Conservation (phyloP, 1,140 invertebrate genomes). For the Aphidius gifuensis region DNA sequence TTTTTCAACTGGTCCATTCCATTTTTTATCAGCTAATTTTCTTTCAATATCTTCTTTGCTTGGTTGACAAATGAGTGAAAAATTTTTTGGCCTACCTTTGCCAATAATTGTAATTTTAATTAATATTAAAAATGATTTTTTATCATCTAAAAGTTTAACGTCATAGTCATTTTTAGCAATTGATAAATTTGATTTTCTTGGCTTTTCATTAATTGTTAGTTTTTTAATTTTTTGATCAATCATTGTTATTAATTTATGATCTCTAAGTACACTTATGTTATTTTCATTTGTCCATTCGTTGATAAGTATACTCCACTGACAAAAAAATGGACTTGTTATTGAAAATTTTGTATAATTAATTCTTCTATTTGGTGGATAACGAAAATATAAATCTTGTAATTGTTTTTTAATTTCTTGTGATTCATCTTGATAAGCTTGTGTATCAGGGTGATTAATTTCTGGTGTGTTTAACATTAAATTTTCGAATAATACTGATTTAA, state of each 20-base stretch:
- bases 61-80: conserved; percentile 67
- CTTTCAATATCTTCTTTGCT: conserved; percentile 55
- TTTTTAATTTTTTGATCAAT: too few relatives aligned
- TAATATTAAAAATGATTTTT: conserved; percentile 55
- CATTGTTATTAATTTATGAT: conserved; percentile 49
- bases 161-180: conserved; percentile 5
- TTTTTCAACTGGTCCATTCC: conserved; percentile 56
- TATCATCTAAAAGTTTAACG: conserved; percentile 23
- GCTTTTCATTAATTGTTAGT: conserved; percentile 3
- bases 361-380: conserved; percentile 77
- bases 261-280: conserved; percentile 58
- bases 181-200: conserved; percentile 8
- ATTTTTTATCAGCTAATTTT: conserved; percentile 46
- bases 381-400: conserved; percentile 63
- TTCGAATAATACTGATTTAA: conserved; percentile 67
- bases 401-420: conserved; percentile 37
- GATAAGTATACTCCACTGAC: conserved; percentile 69
- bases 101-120: conserved; percentile 53
- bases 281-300: conserved; percentile 63
- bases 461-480: conserved; percentile 52
- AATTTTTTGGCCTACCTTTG: conserved; percentile 54
- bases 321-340: conserved; percentile 72
- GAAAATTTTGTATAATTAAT: conserved; percentile 78
- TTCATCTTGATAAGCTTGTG: conserved; percentile 57
- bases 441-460: conserved; percentile 66